Evolutionary conservation across 2,113 vertebrate species (phyloP).

Genomic region (Calidris pugnax): DNA sequence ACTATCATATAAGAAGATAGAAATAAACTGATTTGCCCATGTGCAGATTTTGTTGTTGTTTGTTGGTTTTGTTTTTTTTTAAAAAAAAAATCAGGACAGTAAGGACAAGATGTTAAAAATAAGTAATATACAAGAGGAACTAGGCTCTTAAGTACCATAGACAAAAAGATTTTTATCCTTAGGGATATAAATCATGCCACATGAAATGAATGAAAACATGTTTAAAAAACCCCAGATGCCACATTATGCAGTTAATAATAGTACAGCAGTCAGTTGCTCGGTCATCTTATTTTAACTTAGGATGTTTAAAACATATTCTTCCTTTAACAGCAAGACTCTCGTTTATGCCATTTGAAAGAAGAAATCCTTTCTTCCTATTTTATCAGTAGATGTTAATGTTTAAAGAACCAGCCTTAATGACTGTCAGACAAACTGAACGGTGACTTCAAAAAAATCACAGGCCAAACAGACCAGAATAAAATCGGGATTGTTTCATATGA

Average conservation of each 20-base stretch:
- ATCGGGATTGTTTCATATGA: not conserved
- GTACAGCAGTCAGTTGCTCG: not conserved
- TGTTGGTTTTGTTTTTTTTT: not conserved
- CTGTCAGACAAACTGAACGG: not conserved
- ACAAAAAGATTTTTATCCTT: not conserved
- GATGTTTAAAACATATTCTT: conserved; percentile 4
- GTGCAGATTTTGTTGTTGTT: not conserved
- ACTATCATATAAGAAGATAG: not conserved
- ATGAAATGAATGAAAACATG: conserved; percentile 2
- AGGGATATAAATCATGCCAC: not conserved
- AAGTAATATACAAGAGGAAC: not conserved
- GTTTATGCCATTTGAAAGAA: not conserved
- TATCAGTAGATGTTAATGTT: not conserved
- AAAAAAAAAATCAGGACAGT: not conserved
- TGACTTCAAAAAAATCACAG: not conserved
- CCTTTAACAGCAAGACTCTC: not conserved
- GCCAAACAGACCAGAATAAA: not conserved
- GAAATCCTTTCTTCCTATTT: not conserved
- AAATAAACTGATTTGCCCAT: not conserved
- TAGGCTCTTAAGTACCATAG: not conserved
- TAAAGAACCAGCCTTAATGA: not conserved
- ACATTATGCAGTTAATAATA: not conserved
- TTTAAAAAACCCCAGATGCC: not conserved
- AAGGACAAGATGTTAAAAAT: not conserved
- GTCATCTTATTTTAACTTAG: conserved; percentile 1